Base-by-base conservation (phyloP, 2,113 vertebrate species). In the Epinephelus moara region DNA sequence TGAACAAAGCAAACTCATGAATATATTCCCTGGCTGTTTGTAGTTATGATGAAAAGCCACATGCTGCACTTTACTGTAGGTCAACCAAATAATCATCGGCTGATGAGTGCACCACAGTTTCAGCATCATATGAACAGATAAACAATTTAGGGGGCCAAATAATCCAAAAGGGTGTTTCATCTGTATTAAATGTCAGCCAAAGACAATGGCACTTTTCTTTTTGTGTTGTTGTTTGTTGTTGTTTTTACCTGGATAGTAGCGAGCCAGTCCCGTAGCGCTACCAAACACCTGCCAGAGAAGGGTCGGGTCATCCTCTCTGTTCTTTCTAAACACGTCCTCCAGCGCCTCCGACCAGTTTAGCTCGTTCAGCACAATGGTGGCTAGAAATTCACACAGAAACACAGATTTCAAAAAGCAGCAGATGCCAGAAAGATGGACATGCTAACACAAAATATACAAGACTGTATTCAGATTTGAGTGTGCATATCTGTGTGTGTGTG, bases 231-330 rank as follows among this genome's bases (percentile, higher is more conserved):
- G 4, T 15, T 49, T 50, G 49, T 50, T 50, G 27, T 30, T 50
- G 15, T 19, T 61, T 69, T 93, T 95, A 99, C 98, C 98, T 95
- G 98, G 98, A 74, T 97, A 99, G 87, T 98, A 99, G 5, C 98
- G 97, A 56, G 98, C 98, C 12, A 99, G 95, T 80, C 98, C 98
- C 1, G 98, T 98, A 25, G 98, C 98, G 11, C 98, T 99, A 10
- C 98, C 98, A 71, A 99, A 99, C 86, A 99, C 97, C 93, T 99
- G 98, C 98, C 98, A 99, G 9, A 99, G 85, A 33, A 99, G 91
- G 0, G 97, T 97, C 5, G 98, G 98, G 76, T 99, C 98, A 75
- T 99, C 97, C 12, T 98, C 97, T 79, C 96, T 94, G 93, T 99
- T 99, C 85, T 93, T 92, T 91, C 96, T 97, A 91, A 99, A 99